Conservation (phyloP, 1,140 invertebrate genomes). For the Anagrus nilaparvatae region DNA sequence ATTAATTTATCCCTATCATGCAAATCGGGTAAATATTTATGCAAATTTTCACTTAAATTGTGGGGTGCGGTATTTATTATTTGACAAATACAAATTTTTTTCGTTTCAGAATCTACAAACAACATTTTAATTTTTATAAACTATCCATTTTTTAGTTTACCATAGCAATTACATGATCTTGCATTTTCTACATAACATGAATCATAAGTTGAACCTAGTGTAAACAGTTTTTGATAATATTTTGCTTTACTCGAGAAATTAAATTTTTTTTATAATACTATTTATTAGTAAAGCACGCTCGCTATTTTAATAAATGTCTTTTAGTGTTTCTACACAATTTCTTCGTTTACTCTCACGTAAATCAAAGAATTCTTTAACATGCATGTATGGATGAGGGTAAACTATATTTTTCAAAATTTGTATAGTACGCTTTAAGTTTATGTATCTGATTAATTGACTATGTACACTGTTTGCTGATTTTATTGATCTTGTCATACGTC, state of each 20-base stretch:
- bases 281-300: neutral
- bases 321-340: too few relatives aligned
- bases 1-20: too few relatives aligned
- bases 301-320: neutral
- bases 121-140: too few relatives aligned
- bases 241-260: neutral
- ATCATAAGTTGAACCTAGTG: neutral
- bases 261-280: neutral
- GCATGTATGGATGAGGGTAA: neutral
- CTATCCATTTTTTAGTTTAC: too few relatives aligned
- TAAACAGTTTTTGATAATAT: neutral
- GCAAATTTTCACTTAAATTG: too few relatives aligned
- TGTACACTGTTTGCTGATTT: neutral
- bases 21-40: too few relatives aligned
- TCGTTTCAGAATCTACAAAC: too few relatives aligned
- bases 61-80: too few relatives aligned
- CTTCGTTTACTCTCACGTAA: neutral
- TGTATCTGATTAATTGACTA: neutral
- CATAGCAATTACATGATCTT: slow-evolving; percentile 1
- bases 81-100: too few relatives aligned
- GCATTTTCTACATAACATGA: neutral
- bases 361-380: neutral
- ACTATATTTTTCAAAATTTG: neutral
- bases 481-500: neutral
- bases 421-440: neutral